Percentiles rank a stretch among this genome's conserved stretches.
phyloP scores from a whole-genome alignment of 37 sponge, comb jelly and placozoan genomes.

The Halisarca cf. caerulea region DNA sequence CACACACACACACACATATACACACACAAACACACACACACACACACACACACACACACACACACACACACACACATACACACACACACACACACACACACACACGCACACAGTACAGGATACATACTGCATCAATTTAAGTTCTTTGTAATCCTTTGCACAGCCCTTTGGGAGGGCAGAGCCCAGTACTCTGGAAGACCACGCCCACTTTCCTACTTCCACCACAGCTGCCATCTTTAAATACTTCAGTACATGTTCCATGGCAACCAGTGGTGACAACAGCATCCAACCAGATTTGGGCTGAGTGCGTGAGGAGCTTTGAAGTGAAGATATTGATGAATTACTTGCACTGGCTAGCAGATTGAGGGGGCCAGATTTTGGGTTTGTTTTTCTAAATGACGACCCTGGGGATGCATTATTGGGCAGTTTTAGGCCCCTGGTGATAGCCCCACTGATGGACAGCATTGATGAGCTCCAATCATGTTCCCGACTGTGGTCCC shows the following conservation, averaged over 20 bases:
- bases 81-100: too few relatives aligned
- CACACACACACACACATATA: too few relatives aligned
- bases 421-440: constrained; percentile 12
- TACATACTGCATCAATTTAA: not conserved
- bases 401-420: constrained; percentile 1
- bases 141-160: not conserved
- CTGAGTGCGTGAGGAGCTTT: not conserved
- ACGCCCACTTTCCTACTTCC: constrained; percentile 11
- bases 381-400: not conserved
- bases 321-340: not conserved
- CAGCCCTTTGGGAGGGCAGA: not conserved
- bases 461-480: not conserved
- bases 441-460: constrained; percentile 1
- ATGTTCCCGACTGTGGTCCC: not conserved
- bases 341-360: too few relatives aligned
- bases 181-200: constrained; percentile 19
- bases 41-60: too few relatives aligned
- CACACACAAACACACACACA: too few relatives aligned
- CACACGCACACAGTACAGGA: not conserved
- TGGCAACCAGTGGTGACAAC: not conserved
- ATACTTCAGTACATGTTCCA: constrained; percentile 4
- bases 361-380: not conserved
- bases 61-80: too few relatives aligned
- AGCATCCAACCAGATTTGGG: constrained; percentile 15
- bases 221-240: not conserved